Evolutionary conservation across 1,140 invertebrate genomes (phyloP), one percentile per base, ranked within the genome.

Genomic region (Saccostrea echinata): DNA sequence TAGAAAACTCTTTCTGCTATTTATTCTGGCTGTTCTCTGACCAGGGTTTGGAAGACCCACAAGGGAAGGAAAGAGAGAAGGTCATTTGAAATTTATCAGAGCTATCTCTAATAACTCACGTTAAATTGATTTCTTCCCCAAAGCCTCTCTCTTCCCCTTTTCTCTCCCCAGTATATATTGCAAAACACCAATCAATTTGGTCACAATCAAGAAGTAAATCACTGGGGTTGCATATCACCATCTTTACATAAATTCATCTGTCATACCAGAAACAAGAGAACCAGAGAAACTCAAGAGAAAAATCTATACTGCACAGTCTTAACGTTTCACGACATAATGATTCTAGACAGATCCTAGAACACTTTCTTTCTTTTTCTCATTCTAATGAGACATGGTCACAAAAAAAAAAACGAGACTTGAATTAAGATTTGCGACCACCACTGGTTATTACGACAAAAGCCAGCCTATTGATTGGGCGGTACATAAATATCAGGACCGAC

Each of bases 171-270:
- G 57, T 64, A 21, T 64, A 64, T 64, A 64, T 64, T 64, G 57
- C 24, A 76, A 76, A 76, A 76, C 68, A 76, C 68, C 27, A 76
- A 76, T 76, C 68, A 76, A 30, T 76, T 76, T 76, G 68, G 68
- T 76, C 68, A 76, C 30, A 76, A 30, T 76, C 68, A 76, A 13
- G 68, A 76, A 76, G 33, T 76, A 76, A 30, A 76, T 76, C 68
- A 76, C 68, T 18, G 68, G 16, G 68, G 68, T 76, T 76, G 68
- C 68, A 76, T 76, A 35, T 76, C 68, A 76, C 68, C 68, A 76
- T 76, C 68, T 76, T 76, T 30, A 76, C 27, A 76, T 76, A 76
- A 76, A 76, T 76, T 76, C 27, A 76, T 76, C 68, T 33, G 68
- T 76, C 68, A 76, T 76, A 76, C 27, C 13, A 76, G 68, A 76